phyloP scores from a whole-genome alignment of 2,113 vertebrate species.

The Falcunculus frontatus region DNA sequence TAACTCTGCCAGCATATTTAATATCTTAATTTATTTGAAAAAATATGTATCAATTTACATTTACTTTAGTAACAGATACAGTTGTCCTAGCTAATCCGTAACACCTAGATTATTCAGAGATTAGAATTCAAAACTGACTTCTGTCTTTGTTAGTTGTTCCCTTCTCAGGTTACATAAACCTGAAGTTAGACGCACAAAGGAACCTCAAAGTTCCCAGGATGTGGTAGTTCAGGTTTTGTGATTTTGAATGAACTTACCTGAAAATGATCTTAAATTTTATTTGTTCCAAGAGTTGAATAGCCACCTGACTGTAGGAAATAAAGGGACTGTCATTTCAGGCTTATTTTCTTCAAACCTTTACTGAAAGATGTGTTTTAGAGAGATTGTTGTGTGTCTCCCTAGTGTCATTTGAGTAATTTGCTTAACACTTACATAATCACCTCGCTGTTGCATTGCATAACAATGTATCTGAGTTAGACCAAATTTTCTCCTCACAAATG shows the following conservation, averaged over 20 bases:
- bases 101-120: neutral
- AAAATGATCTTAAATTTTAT: neutral
- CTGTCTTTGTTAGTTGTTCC: neutral
- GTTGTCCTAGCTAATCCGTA: neutral
- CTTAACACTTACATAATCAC: neutral
- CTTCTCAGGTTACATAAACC: neutral
- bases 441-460: neutral
- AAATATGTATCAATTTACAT: neutral
- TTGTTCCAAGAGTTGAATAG: neutral
- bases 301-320: neutral
- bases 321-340: neutral
- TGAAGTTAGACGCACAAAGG: neutral
- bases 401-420: neutral
- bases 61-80: neutral
- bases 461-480: neutral
- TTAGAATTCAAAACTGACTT: neutral
- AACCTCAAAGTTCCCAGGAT: neutral
- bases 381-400: neutral
- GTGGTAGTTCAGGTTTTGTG: neutral
- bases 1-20: neutral
- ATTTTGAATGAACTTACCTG: neutral
- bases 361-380: neutral
- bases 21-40: neutral
- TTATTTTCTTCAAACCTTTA: neutral
- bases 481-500: neutral